phyloP scores from a whole-genome alignment of 1,140 invertebrate genomes.

The Drosophila bipectinata region DNA sequence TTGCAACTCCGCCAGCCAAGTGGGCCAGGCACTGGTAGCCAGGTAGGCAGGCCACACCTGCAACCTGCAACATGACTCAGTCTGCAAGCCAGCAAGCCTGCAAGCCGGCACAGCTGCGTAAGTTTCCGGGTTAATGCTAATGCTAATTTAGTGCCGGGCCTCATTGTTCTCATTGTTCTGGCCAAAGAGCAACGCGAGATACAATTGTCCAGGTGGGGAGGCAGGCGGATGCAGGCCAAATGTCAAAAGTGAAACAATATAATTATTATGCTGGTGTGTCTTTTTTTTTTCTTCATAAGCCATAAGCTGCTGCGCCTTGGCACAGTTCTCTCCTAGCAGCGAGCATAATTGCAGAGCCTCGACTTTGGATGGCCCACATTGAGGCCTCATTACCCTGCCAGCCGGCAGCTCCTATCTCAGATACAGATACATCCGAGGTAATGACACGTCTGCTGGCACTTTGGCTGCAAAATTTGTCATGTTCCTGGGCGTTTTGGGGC shows the following conservation, averaged over 20 bases:
- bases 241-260: constrained; percentile 71
- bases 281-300: constrained; percentile 4
- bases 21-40: constrained; percentile 12
- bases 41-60: constrained; percentile 52
- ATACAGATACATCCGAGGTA: constrained; percentile 31
- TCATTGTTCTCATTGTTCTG: constrained; percentile 58
- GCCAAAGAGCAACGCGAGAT: constrained; percentile 25
- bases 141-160: constrained; percentile 65
- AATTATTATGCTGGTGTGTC: constrained; percentile 52
- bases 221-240: constrained; percentile 56
- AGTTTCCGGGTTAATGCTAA: constrained; percentile 78
- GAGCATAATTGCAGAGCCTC: constrained; percentile 38
- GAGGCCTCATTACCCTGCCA: constrained; percentile 28
- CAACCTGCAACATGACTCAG: constrained; percentile 34
- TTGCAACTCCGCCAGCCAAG: constrained; percentile 42
- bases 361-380: constrained; percentile 47
- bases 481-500: constrained; percentile 27
- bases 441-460: constrained; percentile 20
- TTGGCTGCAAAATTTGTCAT: constrained; percentile 39
- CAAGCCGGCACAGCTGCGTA: constrained; percentile 43
- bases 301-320: constrained; percentile 41
- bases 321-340: constrained; percentile 38
- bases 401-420: constrained; percentile 28
- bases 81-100: constrained; percentile 9
- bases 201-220: constrained; percentile 48